phyloP scores from a whole-genome alignment of 2,888 invertebrate species.

The Boloria euphrosyne region DNA sequence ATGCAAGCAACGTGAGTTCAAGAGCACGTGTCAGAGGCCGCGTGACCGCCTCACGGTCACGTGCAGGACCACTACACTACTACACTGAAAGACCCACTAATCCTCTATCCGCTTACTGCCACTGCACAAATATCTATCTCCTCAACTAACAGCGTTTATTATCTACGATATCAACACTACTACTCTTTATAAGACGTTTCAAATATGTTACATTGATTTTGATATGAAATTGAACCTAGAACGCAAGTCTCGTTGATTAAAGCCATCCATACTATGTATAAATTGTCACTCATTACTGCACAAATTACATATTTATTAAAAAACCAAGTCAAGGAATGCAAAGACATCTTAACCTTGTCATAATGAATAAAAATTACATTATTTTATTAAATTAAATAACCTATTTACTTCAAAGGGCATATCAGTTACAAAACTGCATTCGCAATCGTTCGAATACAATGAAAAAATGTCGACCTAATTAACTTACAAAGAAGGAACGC shows the following conservation, averaged over 20 bases:
- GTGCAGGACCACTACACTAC: slow-evolving; percentile 59
- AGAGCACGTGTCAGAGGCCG: slow-evolving; percentile 71
- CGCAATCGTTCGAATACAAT: slow-evolving; percentile 5
- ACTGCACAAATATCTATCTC: slow-evolving; percentile 1
- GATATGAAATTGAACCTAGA: background rate
- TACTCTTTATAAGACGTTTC: background rate
- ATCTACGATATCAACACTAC: slow-evolving; percentile 3
- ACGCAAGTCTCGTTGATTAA: slow-evolving; percentile 4
- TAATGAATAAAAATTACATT: background rate
- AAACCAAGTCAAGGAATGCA: slow-evolving; percentile 5
- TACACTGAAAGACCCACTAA: slow-evolving; percentile 54
- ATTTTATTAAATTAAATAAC: slow-evolving; percentile 6
- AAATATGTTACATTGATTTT: background rate
- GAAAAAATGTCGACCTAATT: slow-evolving; percentile 11
- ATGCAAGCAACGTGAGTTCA: slow-evolving; percentile 79
- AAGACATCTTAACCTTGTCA: slow-evolving; percentile 4
- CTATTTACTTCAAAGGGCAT: background rate
- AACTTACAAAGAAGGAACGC: slow-evolving; percentile 7
- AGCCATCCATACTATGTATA: slow-evolving; percentile 2
- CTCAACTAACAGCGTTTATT: background rate
- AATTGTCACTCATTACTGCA: slow-evolving; percentile 6
- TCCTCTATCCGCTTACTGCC: slow-evolving; percentile 12
- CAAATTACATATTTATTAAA: background rate
- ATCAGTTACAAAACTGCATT: slow-evolving; percentile 11
- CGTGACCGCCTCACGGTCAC: slow-evolving; percentile 66